Base-by-base conservation (phyloP, 23 tunicate genomes). In the Halocynthia roretzi region DNA sequence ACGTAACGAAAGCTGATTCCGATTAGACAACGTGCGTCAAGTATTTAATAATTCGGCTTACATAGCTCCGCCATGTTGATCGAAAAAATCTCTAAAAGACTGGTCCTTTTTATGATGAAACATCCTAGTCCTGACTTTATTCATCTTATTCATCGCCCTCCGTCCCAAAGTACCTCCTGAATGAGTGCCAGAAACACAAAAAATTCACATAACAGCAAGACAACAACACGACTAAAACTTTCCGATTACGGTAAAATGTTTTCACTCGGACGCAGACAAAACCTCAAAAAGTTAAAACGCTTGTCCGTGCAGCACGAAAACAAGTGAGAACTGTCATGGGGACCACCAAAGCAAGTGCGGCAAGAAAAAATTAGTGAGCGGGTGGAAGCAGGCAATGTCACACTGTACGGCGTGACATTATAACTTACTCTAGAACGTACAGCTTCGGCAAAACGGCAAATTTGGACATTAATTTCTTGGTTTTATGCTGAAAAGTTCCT, bases 371-470 rank as follows among this genome's bases (percentile, higher is more conserved):
- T 31, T 31, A 31, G 44, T 31, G 44, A 4, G 44, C 44, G 44
- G 44, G 44, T 31, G 44, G 44, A 1, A 31, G 44, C 44, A 31
- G 44, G 44, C 44, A 31, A 31, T 31, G 44, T 31, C 75, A 40
- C 75, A 52, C 61, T 53, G 70, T 67, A 56, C 23, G 48, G 19
- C 5, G 53, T n/a, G 52, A 18, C 14, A 67, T 22, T 2, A 17
- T 15, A 63, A 85, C 91, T 86, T 54, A 86, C 91, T 86, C 77
- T 10, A 54, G 50, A 6, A 53, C 14, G 7, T 73, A 72, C 53
- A 81, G 48, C 81, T 86, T 86, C 18, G 91, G 77, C 60, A 86
- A 69, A 21, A 86, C 78, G 40, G 67, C 69, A 67, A 80, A 81
- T 54, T 86, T 86, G 44, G 84, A 67, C 63, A 80, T 81, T 57